Conservation (phyloP, 2,113 vertebrate genomes). For the Caranx melampygus region DNA sequence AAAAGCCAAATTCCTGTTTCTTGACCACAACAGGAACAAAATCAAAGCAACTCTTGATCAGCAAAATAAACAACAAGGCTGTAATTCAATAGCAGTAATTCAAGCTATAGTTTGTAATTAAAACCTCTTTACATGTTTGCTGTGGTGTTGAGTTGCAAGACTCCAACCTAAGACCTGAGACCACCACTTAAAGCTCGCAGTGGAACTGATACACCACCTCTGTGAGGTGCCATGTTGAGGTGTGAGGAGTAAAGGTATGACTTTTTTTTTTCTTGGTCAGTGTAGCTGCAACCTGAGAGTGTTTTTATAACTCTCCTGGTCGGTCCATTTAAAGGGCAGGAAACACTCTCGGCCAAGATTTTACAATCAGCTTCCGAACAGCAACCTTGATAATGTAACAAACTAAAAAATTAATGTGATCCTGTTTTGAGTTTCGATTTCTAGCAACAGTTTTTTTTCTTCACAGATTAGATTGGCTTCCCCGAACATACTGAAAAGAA, state of each 20-base stretch:
- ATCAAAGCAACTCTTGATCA: slow-evolving; percentile 7
- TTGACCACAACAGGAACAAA: slow-evolving; percentile 38
- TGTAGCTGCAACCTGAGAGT: neutral
- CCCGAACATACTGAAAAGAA: neutral
- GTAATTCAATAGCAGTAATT: neutral
- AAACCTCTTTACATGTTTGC: neutral
- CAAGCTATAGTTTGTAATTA: neutral
- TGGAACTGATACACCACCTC: neutral
- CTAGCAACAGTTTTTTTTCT: neutral
- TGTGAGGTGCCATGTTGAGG: neutral
- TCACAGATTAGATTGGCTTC: neutral
- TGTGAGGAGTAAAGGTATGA: neutral
- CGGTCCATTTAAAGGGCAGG: neutral
- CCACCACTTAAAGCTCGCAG: neutral
- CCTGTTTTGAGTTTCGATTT: neutral
- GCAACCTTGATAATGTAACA: neutral
- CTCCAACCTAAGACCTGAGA: no score
- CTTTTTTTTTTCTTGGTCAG: neutral
- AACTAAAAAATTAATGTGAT: neutral
- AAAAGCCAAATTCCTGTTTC: slow-evolving; percentile 44
- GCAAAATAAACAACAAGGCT: neutral
- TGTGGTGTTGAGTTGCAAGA: neutral
- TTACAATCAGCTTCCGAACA: neutral
- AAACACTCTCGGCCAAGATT: neutral
- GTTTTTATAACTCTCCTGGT: neutral